Percentiles rank a stretch among this genome's conserved stretches.
Conservation (phyloP, 2,888 invertebrate genomes). For the Anorthoa munda region DNA sequence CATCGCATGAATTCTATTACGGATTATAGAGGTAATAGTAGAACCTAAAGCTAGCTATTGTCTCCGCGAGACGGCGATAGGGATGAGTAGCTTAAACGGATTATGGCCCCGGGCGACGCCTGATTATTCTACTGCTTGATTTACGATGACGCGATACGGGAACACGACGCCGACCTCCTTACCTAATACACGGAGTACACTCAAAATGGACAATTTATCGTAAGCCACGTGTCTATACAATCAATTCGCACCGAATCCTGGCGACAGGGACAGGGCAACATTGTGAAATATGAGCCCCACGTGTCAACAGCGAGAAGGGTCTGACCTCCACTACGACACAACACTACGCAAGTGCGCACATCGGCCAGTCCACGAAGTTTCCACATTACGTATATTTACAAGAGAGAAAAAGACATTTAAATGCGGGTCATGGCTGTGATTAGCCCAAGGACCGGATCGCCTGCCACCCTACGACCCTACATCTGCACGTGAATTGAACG, state of each 20-base stretch:
- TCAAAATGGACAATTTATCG: slow-evolving; percentile 86
- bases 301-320: slow-evolving; percentile 83
- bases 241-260: slow-evolving; percentile 76
- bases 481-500: slow-evolving; percentile 78
- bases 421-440: slow-evolving; percentile 88
- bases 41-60: slow-evolving; percentile 82
- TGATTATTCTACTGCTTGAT: slow-evolving; percentile 89
- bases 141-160: slow-evolving; percentile 88
- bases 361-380: slow-evolving; percentile 74
- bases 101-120: slow-evolving; percentile 84
- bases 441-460: slow-evolving; percentile 80
- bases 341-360: slow-evolving; percentile 65
- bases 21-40: slow-evolving; percentile 68
- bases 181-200: slow-evolving; percentile 80
- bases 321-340: slow-evolving; percentile 55
- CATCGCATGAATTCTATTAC: slow-evolving; percentile 76
- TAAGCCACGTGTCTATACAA: slow-evolving; percentile 82
- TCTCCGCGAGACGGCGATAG: slow-evolving; percentile 86
- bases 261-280: slow-evolving; percentile 72
- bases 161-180: slow-evolving; percentile 79
- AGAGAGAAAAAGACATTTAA: slow-evolving; percentile 85
- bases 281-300: slow-evolving; percentile 84
- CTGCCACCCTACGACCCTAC: slow-evolving; percentile 78
- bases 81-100: slow-evolving; percentile 87
- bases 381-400: slow-evolving; percentile 78